Base-by-base conservation (phyloP, 1,140 invertebrate genomes). In the Bicyclus anynana region DNA sequence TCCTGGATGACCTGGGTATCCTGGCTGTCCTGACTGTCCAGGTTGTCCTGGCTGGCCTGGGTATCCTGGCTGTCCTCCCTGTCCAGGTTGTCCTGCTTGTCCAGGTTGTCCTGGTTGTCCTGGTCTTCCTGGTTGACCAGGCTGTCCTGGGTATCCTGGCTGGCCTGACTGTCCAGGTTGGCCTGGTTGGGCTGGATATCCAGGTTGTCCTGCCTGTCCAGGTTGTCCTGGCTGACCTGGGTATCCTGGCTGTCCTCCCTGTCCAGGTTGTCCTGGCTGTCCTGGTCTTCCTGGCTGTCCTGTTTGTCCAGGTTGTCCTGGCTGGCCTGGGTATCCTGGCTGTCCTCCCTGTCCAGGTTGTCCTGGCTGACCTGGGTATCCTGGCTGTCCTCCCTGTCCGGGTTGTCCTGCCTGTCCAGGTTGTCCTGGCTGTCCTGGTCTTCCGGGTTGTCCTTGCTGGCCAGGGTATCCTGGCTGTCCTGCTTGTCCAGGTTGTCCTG, bases 401-500 rank as follows among this genome's bases (percentile, higher is more conserved):
- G 40, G 40, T 20, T 18, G 5, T 2, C 40, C 40, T 3, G 40
- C n/a, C 20, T 18, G 16, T 5, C 40, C 40, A 5, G 40, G 40
- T 9, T 44, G 18, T 18, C 40, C 40, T 20, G 40, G 40, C 20
- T 18, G 5, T 2, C 40, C 40, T 3, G 40, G 40, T 3, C 20
- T 10, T 20, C 40, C 40, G 5, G 40, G 40, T 12, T 21, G 10
- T n/a, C 62, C 56, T 0, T 55, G 55, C 10, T 44, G 40, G 18
- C 40, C 40, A 3, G 40, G 40, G 2, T 44, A 10, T 20, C 40
- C 40, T 44, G 40, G 40, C 2, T 20, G 12, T 44, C 40, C 40
- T 2, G 40, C 16, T 20, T 44, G 40, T 20, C 40, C 40, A 20
- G 40, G 40, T 46, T 59, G 50, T 26, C 55, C 55, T 51, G 62